These are phyloP conservation scores for Nephrotoma appendiculata DNA, from an alignment of 2,888 invertebrate genomes.

Conservation along the genomic window DNA sequence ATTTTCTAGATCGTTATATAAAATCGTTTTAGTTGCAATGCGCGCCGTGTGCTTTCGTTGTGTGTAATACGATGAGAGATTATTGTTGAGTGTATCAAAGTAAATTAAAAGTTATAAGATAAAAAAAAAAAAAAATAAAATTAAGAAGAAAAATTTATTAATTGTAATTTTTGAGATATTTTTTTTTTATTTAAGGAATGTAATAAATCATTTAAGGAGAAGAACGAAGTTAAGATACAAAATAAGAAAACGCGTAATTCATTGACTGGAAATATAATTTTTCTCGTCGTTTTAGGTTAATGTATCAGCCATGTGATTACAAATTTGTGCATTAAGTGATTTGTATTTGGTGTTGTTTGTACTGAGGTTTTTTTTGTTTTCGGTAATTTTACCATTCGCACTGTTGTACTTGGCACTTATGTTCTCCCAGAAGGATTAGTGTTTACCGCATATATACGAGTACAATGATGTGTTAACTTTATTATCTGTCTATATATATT, in stretches of 20 bases:
- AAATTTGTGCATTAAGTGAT: neutral
- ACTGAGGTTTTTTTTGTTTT: neutral
- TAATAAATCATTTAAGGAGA: neutral
- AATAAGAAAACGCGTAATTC: neutral
- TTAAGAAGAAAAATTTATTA: neutral
- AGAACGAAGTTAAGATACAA: neutral
- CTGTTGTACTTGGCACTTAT: neutral
- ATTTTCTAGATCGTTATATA: neutral
- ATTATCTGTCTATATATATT: no score
- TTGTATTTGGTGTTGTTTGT: neutral
- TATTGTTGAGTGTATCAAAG: neutral
- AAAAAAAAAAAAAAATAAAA: neutral
- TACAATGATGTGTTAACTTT: no score
- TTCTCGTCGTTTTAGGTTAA: neutral
- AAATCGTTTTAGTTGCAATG: neutral
- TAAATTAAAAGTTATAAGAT: neutral
- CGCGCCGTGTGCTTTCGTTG: neutral
- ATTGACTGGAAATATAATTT: neutral
- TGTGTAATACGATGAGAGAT: neutral
- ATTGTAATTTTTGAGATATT: neutral
- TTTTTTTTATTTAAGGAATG: neutral
- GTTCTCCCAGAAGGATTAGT: neutral
- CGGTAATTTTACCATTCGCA: neutral
- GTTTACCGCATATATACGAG: no score
- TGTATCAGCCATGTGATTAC: neutral